Evolutionary conservation across 2,797 vertebrate species (phyloP), one percentile per base, ranked within the genome.

Genomic region (Acrossocheilus wenchowensis): DNA sequence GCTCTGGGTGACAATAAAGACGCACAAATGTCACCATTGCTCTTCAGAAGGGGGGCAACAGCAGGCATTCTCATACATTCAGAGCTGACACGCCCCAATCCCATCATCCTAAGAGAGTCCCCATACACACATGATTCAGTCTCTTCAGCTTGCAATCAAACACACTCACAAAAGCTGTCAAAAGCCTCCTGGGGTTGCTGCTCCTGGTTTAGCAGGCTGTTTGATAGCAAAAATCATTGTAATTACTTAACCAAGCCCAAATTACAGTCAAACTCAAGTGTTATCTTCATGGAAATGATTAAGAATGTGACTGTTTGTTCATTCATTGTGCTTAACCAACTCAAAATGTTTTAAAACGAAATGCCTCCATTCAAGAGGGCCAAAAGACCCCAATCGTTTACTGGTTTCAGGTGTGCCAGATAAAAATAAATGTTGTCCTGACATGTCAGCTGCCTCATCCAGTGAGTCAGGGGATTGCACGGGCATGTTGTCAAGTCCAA

Each of bases 391-490:
- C 78, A 83, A 19, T n/a, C 43, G 34, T 83, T 62, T 50, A 73
- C 10, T 30, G 6, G 36, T 41, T 52, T 83, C 54, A 73, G 45
- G 21, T 15, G 39, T 36, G 52, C 21, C 73, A 57, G 78, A 82
- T 62, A 87, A 87, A 87, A 87, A 90, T 90, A 89, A 87, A 87
- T 78, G 78, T 64, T 52, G 71, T 68, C 68, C 71, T 84, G 84
- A 86, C 73, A 78, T 81, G 85, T 88, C 77, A 81, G 73, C 52
- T 54, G 36, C 75, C 50, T 83, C 82, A 81, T 83, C 62, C 64
- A 66, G 10, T 80, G 50, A 83, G 80, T 86, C 86, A 85, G 81
- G 48, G 23, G 80, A 86, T 87, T 71, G 81, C 83, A 89, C 62
- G 60, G 86, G 81, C 87, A 86, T 36, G 78, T 71, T 88, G 85